Base-by-base conservation (phyloP, 1,140 invertebrate genomes). In the Papilio machaon region DNA sequence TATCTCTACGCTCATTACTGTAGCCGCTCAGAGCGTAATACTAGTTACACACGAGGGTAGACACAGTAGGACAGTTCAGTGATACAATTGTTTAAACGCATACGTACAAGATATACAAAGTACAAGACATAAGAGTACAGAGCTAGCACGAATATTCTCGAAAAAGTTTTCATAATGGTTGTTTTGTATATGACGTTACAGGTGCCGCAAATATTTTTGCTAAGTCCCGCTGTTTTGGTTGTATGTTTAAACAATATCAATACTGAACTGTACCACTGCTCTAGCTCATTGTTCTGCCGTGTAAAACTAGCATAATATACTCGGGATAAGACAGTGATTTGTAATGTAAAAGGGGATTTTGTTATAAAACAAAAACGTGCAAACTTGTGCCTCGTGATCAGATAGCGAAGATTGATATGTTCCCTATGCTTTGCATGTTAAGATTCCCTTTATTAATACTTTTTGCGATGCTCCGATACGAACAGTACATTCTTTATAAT, bases 311-410 rank as follows among this genome's bases (percentile, higher is more conserved):
- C 17, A 17, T 58, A 58, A 58, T 58, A 58, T 58, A 47, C 73
- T 10, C 23, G 10, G 76, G 77, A 79, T 79, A 79, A 79, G 77
- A 79, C 77, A 79, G 77, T 79, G 77, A 79, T 79, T 79, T 79
- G 77, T 79, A 79, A 46, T 46, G 58, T 64, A 79, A 78, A 78
- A 78, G 23, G 54, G 54, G 19, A 78, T 78, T 78, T 78, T 43
- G 76, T 78, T 60, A 78, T 60, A 78, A 60, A 78, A 78, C 19
- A 77, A 78, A 58, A 78, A 58, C 52, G 30, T 52, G 43, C 19
- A 76, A 58, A 19, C 30, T 15, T 52, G 73, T 58, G n/a, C 52
- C 75, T 60, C 19, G 8, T 38, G 52, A 78, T 78, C 75, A 43
- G 75, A 78, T 78, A 78, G 23, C 49, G 30, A 78, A 78, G 75